Evolutionary conservation across 2,888 invertebrate species (phyloP).

Genomic region (Dascillus cervinus): DNA sequence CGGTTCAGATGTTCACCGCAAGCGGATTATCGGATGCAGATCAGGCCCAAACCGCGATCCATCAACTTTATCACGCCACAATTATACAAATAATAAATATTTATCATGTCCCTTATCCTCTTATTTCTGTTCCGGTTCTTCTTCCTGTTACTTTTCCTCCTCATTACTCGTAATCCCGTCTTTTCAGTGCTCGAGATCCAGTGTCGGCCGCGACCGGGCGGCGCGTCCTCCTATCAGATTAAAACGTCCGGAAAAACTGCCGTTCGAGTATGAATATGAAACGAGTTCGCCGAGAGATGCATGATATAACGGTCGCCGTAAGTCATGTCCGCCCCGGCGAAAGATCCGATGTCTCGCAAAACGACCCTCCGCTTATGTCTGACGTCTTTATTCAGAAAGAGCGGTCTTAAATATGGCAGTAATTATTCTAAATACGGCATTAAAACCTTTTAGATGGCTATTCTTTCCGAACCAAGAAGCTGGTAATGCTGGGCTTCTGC

Average conservation of each 20-base stretch:
- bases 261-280: no score
- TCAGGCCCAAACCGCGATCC: slow-evolving; percentile 27
- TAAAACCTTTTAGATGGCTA: slow-evolving; percentile 44
- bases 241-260: no score
- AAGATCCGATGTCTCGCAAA: background rate
- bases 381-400: slow-evolving; percentile 34
- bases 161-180: slow-evolving; percentile 31
- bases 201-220: slow-evolving; percentile 8
- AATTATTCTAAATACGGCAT: slow-evolving; percentile 46
- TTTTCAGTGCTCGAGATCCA: slow-evolving; percentile 14
- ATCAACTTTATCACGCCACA: slow-evolving; percentile 29
- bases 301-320: slow-evolving; percentile 2
- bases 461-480: slow-evolving; percentile 42
- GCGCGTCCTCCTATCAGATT: slow-evolving; percentile 2
- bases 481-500: slow-evolving; percentile 37
- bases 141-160: slow-evolving; percentile 34
- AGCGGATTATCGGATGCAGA: slow-evolving; percentile 43
- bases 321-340: background rate
- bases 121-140: slow-evolving; percentile 37
- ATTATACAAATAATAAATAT: slow-evolving; percentile 40
- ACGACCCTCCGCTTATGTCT: slow-evolving; percentile 16
- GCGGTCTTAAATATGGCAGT: slow-evolving; percentile 42
- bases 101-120: slow-evolving; percentile 37
- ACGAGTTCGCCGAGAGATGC: no score
- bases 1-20: slow-evolving; percentile 39